Percentiles rank a stretch among this genome's conserved stretches.
phyloP scores from a whole-genome alignment of 2,888 invertebrate genomes.

The Timandra comae region DNA sequence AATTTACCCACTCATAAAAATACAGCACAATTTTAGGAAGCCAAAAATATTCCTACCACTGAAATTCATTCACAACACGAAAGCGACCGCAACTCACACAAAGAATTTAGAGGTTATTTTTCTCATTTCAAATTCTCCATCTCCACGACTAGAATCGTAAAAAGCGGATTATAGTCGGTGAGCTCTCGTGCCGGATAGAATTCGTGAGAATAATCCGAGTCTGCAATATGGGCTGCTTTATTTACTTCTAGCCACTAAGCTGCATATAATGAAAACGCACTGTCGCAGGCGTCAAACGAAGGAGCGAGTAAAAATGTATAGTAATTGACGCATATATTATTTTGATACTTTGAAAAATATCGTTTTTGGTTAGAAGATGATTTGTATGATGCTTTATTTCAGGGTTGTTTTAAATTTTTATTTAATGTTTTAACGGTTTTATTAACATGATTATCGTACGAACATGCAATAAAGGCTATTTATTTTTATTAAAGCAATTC shows the following conservation, averaged over 20 bases:
- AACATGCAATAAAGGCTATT: no score
- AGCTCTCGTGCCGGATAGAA: slow-evolving; percentile 61
- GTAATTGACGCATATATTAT: slow-evolving; percentile 21
- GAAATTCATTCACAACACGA: slow-evolving; percentile 54
- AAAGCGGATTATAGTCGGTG: slow-evolving; percentile 71
- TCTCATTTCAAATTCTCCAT: slow-evolving; percentile 71
- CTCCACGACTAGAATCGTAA: slow-evolving; percentile 69
- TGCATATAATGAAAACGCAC: slow-evolving; percentile 77
- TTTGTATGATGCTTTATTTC: no score
- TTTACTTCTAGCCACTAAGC: slow-evolving; percentile 71
- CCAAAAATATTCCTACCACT: slow-evolving; percentile 17
- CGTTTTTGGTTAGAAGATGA: no score
- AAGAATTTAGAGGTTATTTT: slow-evolving; percentile 68
- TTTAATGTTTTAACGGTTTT: no score
- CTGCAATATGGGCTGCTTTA: slow-evolving; percentile 72
- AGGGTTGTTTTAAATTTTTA: no score
- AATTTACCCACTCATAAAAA: not conserved
- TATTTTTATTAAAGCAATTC: no score
- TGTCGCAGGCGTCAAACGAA: slow-evolving; percentile 67
- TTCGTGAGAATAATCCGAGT: slow-evolving; percentile 64
- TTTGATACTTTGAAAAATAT: slow-evolving; percentile 51
- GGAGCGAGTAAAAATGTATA: slow-evolving; percentile 52
- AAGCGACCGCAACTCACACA: slow-evolving; percentile 48
- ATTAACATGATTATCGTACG: no score
- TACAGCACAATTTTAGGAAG: not conserved